Evolutionary conservation across 53 echinoderm and acorn worm genomes (phyloP), one percentile per base, ranked within the genome.

Genomic region (Arbacia lixula): DNA sequence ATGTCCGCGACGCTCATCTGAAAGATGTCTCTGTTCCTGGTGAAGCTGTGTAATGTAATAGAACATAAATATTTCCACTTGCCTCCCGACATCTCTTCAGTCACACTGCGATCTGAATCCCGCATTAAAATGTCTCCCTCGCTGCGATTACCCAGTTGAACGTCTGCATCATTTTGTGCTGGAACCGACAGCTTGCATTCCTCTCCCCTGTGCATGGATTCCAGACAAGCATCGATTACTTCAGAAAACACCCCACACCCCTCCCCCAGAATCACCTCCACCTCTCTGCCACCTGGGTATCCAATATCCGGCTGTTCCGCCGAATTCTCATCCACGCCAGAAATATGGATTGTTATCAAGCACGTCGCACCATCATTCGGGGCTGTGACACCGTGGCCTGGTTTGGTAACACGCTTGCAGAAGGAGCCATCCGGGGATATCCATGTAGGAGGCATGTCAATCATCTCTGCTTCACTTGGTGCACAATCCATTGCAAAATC

Each of bases 331-430:
- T 33, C 8, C 14, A 1, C 49, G 46, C 26, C 68, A 21, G 51
- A 29, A 32, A 66, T 33, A n/a, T 16, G 61, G 24, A 96, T 89
- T 30, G 71, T 75, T 6, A 96, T 71, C 0, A 24, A 17, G 60
- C 97, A 96, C 26, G 20, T 53, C 20, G 97, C 34, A 39, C 97
- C 93, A 58, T 96, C 93, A 84, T 96, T 96, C 2, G 97, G 97
- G 56, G 58, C 66, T 35, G 17, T 16, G 33, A 91, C 53, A 62
- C 93, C 93, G 20, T 21, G 49, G 8, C 97, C 97, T 76, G 46
- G 60, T 72, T 83, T 63, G 38, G 87, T 31, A 38, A 96, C 51
- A 4, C 28, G 55, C 84, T 96, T 96, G 20, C 55, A 87, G 54
- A 96, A 96, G 5, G 90, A 66, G 12, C 50, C 42, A 66, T 92